Conservation (phyloP, 1,140 invertebrate species). For the Aleiodes sp. region DNA sequence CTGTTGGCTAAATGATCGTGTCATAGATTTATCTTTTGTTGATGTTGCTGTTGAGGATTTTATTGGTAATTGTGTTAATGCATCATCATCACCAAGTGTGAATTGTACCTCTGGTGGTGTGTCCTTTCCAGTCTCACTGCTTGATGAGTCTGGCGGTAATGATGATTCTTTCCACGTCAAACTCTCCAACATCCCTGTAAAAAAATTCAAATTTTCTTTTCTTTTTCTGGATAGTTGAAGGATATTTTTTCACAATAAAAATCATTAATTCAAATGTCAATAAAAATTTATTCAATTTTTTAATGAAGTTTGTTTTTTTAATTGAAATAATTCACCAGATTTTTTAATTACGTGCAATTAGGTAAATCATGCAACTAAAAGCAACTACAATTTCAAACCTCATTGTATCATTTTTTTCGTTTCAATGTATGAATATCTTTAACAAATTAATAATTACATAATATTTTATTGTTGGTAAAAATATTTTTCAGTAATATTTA, state of each 20-base stretch:
- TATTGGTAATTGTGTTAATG: slow-evolving; percentile 30
- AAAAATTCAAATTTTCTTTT: too few relatives aligned
- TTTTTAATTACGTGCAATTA: too few relatives aligned
- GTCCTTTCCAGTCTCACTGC: slow-evolving; percentile 61
- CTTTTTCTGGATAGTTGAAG: background rate
- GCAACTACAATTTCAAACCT: too few relatives aligned
- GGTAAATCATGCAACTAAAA: too few relatives aligned
- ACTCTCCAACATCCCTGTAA: slow-evolving; percentile 55
- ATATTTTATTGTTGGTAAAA: too few relatives aligned
- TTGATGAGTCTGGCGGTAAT: slow-evolving; percentile 60
- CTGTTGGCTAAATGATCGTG: slow-evolving; percentile 60
- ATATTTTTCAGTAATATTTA: too few relatives aligned
- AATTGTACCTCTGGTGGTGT: slow-evolving; percentile 61
- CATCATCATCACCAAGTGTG: slow-evolving; percentile 51
- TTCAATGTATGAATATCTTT: too few relatives aligned
- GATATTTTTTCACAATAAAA: background rate
- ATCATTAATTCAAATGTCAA: too few relatives aligned
- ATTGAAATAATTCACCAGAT: too few relatives aligned
- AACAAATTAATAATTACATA: too few relatives aligned
- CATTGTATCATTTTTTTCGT: too few relatives aligned
- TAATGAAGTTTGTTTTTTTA: too few relatives aligned
- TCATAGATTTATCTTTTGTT: slow-evolving; percentile 40
- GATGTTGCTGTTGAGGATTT: slow-evolving; percentile 27
- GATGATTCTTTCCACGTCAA: slow-evolving; percentile 63
- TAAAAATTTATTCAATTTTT: background rate